Percentiles rank a stretch among this genome's conserved stretches.
These are phyloP conservation scores for Galeopsomyia nigrocyanea DNA, from an alignment of 2,888 invertebrate genomes.

Conservation along the genomic window DNA sequence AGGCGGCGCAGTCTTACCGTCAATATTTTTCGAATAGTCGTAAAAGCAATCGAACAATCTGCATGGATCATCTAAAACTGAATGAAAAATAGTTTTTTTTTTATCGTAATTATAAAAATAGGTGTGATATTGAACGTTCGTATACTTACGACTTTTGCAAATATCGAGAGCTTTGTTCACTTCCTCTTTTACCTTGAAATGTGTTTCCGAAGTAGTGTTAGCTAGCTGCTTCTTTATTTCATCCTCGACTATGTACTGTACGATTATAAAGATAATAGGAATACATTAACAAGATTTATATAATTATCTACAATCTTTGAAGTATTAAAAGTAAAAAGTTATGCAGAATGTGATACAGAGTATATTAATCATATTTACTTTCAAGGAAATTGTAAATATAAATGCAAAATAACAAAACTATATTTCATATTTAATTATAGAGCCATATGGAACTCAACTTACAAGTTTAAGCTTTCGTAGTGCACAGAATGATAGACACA, in stretches of 20 bases:
- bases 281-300: background rate
- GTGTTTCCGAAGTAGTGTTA: background rate
- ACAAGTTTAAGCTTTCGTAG: conserved; percentile 15
- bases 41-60: conserved; percentile 21
- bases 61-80: conserved; percentile 23
- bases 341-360: too few species aligned
- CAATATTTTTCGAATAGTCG: conserved; percentile 7
- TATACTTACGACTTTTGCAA: conserved; percentile 11
- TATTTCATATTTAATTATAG: too few species aligned
- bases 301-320: background rate
- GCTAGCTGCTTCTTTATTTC: conserved; percentile 14
- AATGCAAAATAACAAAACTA: too few species aligned
- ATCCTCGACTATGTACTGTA: conserved; percentile 9
- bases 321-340: too few species aligned
- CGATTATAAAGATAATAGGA: background rate
- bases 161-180: conserved; percentile 12
- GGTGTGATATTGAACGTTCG: background rate
- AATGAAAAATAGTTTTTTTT: background rate
- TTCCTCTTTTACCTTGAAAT: background rate
- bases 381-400: too few species aligned
- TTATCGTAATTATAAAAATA: background rate
- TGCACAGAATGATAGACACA: conserved; percentile 18
- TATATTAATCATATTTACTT: too few species aligned
- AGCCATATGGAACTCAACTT: background rate
- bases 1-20: background rate